Base-by-base conservation (phyloP, 2,888 invertebrate genomes). In the Drosophila pegasa region DNA sequence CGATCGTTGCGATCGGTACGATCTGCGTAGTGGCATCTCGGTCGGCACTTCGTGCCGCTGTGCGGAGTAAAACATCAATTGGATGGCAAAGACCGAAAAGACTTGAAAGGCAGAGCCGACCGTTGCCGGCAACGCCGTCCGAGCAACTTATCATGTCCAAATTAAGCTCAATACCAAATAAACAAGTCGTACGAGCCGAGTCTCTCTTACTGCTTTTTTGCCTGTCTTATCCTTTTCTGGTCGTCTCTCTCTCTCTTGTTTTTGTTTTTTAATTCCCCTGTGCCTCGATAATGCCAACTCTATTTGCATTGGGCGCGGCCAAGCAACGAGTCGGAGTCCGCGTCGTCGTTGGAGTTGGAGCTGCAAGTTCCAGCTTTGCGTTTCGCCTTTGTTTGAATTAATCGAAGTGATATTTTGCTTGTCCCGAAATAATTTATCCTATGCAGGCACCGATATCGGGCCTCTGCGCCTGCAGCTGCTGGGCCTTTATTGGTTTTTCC, bases 331-430 rank as follows among this genome's bases (percentile, higher is more conserved):
- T 38, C 10, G 43, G 33, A 47, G 52, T 37, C 8, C 7, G 20
- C 40, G 38, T 25, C 27, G 22, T 6, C 14, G 43, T n/a, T n/a
- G n/a, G n/a, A 27, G 10, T 16, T 41, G 59, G 65, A 60, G 33
- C 62, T 43, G 37, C 55, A 20, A 20, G 40, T 20, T 22, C n/a
- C 41, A 47, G 57, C 64, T 51, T 72, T 64, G 70, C 78, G 60
- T 67, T 67, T 89, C 80, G 81, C 83, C 90, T 90, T 91, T 91
- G 91, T 89, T 90, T 92, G 90, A 91, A 92, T 91, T 91, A 91
- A 91, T 92, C 91, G 91, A 91, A 92, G 91, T 91, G 92, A 91
- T 91, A 91, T 91, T 91, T 92, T 86, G 88, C 92, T 91, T 91
- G 91, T 91, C 91, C 90, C 89, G 83, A 91, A 92, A 91, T 92